Percentiles rank a stretch among this genome's conserved stretches.
Evolutionary conservation across 2,113 vertebrate genomes (phyloP).

Genomic region (Aphyosemion australe): DNA sequence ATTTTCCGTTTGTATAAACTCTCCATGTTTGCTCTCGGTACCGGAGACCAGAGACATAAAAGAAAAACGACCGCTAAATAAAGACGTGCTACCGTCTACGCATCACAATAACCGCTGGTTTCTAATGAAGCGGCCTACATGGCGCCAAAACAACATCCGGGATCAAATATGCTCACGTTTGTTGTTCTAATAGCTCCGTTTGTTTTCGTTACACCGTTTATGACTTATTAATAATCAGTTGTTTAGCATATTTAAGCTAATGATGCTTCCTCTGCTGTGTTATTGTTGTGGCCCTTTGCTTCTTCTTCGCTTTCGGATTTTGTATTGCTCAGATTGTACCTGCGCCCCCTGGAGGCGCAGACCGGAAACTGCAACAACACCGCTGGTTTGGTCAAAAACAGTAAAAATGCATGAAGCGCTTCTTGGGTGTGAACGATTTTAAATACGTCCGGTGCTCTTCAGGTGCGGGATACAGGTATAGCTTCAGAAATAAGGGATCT

Average conservation of each 20-base stretch:
- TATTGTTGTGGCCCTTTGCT: constrained; percentile 49
- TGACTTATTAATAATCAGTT: background rate
- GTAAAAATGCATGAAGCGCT: too few relatives aligned
- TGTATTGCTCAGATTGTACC: background rate
- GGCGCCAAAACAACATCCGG: background rate
- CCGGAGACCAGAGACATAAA: constrained; percentile 42
- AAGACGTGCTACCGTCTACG: constrained; percentile 3
- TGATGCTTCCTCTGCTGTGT: constrained; percentile 22
- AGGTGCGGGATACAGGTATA: too few relatives aligned
- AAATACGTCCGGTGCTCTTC: too few relatives aligned
- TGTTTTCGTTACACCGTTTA: background rate
- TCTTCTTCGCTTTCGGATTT: constrained; percentile 26
- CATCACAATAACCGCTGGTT: constrained; percentile 16
- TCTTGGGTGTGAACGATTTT: too few relatives aligned
- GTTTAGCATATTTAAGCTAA: background rate
- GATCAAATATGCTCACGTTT: background rate
- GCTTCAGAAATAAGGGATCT: too few relatives aligned
- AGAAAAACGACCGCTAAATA: background rate
- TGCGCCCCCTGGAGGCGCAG: constrained; percentile 18
- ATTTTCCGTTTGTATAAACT: constrained; percentile 78
- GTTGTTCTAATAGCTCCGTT: background rate
- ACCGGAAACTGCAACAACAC: too few relatives aligned
- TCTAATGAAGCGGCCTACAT: background rate
- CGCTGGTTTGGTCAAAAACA: too few relatives aligned
- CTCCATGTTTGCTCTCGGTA: constrained; percentile 65